Percentiles rank a stretch among this genome's conserved stretches.
These are phyloP conservation scores for Troides oblongomaculatus DNA, from an alignment of 2,888 invertebrate genomes.

Conservation along the genomic window DNA sequence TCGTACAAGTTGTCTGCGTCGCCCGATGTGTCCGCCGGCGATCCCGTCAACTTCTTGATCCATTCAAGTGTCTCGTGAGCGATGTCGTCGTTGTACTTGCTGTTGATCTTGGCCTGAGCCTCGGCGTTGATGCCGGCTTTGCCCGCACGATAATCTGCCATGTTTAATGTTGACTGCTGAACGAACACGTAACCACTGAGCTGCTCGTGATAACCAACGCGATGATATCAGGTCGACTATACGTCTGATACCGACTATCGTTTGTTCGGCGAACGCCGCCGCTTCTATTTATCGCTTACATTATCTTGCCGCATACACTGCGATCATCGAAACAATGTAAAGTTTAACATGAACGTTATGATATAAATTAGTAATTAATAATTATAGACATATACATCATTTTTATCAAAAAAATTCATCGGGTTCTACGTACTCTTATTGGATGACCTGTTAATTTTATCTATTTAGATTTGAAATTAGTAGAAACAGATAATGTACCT, in stretches of 20 bases:
- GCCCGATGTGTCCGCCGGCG: slow-evolving; percentile 90
- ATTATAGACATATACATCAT: neutral
- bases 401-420: neutral
- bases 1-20: slow-evolving; percentile 94
- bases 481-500: neutral
- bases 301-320: slow-evolving; percentile 51
- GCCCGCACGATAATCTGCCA: slow-evolving; percentile 73
- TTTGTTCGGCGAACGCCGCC: slow-evolving; percentile 52
- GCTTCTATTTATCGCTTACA: slow-evolving; percentile 40
- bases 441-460: neutral
- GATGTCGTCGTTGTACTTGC: slow-evolving; percentile 96
- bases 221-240: slow-evolving; percentile 60
- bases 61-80: slow-evolving; percentile 96
- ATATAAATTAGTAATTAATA: slow-evolving; percentile 33
- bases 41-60: slow-evolving; percentile 92
- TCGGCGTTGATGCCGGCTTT: slow-evolving; percentile 77
- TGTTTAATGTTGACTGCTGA: slow-evolving; percentile 63
- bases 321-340: slow-evolving; percentile 40
- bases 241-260: slow-evolving; percentile 66
- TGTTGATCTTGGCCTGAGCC: slow-evolving; percentile 86
- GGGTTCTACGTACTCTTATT: neutral
- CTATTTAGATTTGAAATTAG: neutral
- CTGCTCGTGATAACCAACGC: slow-evolving; percentile 63
- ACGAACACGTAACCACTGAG: slow-evolving; percentile 71
- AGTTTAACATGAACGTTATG: slow-evolving; percentile 33